Evolutionary conservation across 2,888 invertebrate species (phyloP), one percentile per base, ranked within the genome.

Genomic region (Mylabris sibirica): DNA sequence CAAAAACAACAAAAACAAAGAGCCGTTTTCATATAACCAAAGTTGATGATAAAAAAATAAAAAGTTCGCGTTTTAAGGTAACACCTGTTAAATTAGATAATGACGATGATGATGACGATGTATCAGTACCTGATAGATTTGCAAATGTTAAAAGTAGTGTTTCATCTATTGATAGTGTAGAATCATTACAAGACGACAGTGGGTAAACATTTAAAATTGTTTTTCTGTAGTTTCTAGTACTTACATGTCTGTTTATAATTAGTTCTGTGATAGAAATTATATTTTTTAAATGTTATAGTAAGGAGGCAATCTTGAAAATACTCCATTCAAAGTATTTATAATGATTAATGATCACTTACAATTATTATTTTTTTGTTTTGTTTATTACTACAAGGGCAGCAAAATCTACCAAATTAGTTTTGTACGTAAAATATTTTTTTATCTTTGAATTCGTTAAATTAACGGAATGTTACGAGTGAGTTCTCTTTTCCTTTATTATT

Each of bases 111-210:
- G 79, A 79, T 61, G 79, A 80, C 38, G 79, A 79, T n/a, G 41
- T 75, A 26, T 9, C 20, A 20, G 60, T 65, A 30, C 53, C 74
- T 8, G 77, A 76, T n/a, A 72, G 75, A 17, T 81, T 81, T 69
- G 78, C 78, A 5, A 80, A 80, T 72, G 78, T 79, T 17, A 74
- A 80, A 38, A 79, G 80, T 68, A 79, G 79, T 64, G 80, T 80
- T 24, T 81, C 81, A 9, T 80, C 81, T 26, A 81, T 79, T 72
- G 80, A 81, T 69, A 81, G 81, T 70, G 76, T 79, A 64, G 81
- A 81, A 67, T 80, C 80, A 17, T 74, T 81, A 59, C 79, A 78
- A 71, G 79, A 79, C 68, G 78, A 77, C 74, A 78, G 78, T 69
- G 76, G 70, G 73, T 59, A 62, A 66, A 30, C 62, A 66, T 53